Base-by-base conservation (phyloP, 2,113 vertebrate genomes). In the Phainopepla nitens region DNA sequence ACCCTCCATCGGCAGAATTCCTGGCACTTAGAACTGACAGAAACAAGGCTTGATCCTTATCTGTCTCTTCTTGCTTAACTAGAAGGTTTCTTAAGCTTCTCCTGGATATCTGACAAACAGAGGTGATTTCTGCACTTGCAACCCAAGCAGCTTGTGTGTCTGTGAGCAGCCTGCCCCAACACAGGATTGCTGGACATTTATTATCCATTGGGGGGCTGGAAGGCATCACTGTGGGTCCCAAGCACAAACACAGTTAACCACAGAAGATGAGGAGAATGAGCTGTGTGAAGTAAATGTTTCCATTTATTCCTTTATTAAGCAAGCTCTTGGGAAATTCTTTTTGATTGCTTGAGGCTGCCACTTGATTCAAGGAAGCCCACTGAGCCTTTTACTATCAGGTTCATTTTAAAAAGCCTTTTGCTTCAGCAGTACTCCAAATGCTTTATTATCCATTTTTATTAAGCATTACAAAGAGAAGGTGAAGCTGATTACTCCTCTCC, bases 321-420 rank as follows among this genome's bases (percentile, higher is more conserved):
- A 93, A 97, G 45, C 79, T 94, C 75, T 90, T 58, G 87, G 92
- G 93, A 94, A 95, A 94, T 86, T 64, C 42, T 83, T 88, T 94
- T 45, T 73, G 53, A 75, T 95, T 96, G 76, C 68, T 93, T 35
- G n/a, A 93, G 82, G n/a, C 39, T 93, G 39, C 35, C 36, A 70
- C 75, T 94, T n/a, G 27, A 83, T 83, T 94, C 68, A 66, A 77
- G 81, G 82, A 88, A 92, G 49, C 66, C 70, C 61, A 73, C 58
- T 41, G 68, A 80, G 82, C 58, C 47, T 93, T 95, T 93, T 88
- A 77, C 89, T 83, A 80, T 60, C 62, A 90, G 54, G 79, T 83
- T 90, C 82, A 81, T 86, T 96, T 95, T 77, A 73, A 85, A 77
- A 61, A 91, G 66, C 54, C 66, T 94, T 97, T 89, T 93, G 33